These are phyloP conservation scores for Epiblema foenella DNA, from an alignment of 2,888 invertebrate species.

Conservation along the genomic window DNA sequence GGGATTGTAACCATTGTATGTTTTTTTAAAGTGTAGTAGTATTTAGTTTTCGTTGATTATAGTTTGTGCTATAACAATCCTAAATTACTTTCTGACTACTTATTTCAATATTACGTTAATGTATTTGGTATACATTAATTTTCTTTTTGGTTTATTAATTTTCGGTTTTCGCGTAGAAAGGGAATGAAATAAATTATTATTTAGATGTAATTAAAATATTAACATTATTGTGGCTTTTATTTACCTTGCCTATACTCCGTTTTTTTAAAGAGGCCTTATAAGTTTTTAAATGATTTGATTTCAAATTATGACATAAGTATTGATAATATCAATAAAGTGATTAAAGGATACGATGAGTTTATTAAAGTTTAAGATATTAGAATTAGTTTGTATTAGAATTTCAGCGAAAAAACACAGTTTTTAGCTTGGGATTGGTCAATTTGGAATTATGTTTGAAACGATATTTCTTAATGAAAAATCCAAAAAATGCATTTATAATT, in stretches of 20 bases:
- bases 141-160: background rate
- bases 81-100: background rate
- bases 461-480: no score
- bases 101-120: background rate
- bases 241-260: background rate
- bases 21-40: background rate
- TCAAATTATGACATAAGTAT: no score
- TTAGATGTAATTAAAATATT: slow-evolving; percentile 2
- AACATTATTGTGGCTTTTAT: background rate
- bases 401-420: no score
- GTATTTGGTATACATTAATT: background rate
- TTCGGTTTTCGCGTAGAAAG: background rate
- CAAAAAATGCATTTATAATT: no score
- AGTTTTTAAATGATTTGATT: no score
- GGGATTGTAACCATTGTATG: background rate
- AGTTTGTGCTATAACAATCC: slow-evolving; percentile 2
- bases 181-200: background rate
- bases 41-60: background rate
- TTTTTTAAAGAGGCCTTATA: no score
- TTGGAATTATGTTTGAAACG: no score
- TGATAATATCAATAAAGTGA: no score
- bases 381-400: no score
- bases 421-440: no score
- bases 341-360: no score
- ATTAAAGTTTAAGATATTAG: no score